Base-by-base conservation (phyloP, 2,888 invertebrate species). In the Osmoderma eremita region DNA sequence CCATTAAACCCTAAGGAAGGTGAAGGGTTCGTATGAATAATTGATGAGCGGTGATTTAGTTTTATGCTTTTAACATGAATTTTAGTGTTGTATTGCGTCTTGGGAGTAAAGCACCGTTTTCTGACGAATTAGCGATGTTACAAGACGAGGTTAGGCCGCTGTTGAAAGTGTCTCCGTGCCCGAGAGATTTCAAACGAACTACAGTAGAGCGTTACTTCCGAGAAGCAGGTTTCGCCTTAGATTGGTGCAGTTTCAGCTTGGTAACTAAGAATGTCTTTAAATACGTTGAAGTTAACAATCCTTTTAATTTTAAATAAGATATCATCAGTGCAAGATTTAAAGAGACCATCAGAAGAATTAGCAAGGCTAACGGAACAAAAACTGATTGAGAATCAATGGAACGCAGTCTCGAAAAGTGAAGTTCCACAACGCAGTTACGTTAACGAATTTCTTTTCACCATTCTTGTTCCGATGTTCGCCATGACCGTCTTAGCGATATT, bases 201-300 rank as follows among this genome's bases (percentile, higher is more conserved):
- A 91, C 93, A 0, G 93, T 93, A 0, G 95, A 96, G 79, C 86
- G 91, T 73, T 85, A 90, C 67, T 95, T 96, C 80, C 86, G 94
- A 70, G 90, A 91, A 68, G 90, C 90, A 6, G 90, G 90, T 0
- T 90, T 95, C 75, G 87, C 90, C 36, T 81, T 95, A 13, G 95
- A 96, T 79, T 96, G 95, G 95, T 96, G 95, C 77, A 90, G 90
- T 61, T 95, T 95, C 79, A 88, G 90, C 81, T 84, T 95, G 86
- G 92, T 94, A 78, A 82, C 86, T 49, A 18, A 54, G 12, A 41
- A 15, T 15, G 13, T 2, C 36, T n/a, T 49, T 53, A 53, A 56
- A 24, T 8, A 5, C 1, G 10, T 30, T 3, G 6, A 24, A 24
- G n/a, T n/a, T n/a, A 24, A 24, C 24, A 24, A 30, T 1, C 61